A percentile compares a stretch with the other conserved stretches of the same genome.
Conservation (phyloP, 2,797 vertebrate species). For the Melanotaenia maccullochi region DNA sequence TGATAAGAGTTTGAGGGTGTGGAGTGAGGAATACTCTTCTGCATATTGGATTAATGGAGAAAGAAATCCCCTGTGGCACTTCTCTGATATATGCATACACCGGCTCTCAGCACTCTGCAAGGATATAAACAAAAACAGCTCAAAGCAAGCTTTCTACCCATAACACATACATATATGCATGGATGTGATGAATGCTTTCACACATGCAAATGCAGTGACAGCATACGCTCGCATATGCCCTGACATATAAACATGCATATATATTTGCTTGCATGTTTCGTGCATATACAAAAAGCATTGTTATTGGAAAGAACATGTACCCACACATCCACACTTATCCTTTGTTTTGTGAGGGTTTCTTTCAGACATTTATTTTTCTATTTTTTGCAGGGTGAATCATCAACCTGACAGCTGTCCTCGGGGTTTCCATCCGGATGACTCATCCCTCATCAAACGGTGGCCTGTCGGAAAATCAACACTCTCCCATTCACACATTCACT, state of each 20-base stretch:
- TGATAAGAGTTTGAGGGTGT: constrained; percentile 47
- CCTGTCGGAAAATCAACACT: constrained; percentile 74
- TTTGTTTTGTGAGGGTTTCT: neutral
- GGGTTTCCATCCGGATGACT: constrained; percentile 82
- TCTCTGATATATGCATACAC: constrained; percentile 65
- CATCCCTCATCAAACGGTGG: constrained; percentile 79
- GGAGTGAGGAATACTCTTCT: constrained; percentile 52
- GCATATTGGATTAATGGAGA: constrained; percentile 73
- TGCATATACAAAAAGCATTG: neutral
- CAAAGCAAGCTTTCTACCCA: constrained; percentile 56
- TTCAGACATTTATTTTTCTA: constrained; percentile 8
- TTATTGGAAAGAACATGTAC: constrained; percentile 3
- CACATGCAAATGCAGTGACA: constrained; percentile 10
- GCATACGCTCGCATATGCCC: constrained; percentile 3
- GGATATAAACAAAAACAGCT: constrained; percentile 68
- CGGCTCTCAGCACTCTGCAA: constrained; percentile 33
- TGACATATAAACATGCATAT: constrained; percentile 20
- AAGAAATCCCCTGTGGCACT: constrained; percentile 66
- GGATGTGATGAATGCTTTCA: neutral
- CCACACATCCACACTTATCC: neutral
- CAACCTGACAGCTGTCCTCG: constrained; percentile 71
- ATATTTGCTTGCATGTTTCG: constrained; percentile 2
- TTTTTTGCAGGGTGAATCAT: constrained; percentile 75
- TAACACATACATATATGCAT: constrained; percentile 42
- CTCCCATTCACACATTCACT: constrained; percentile 54